These are phyloP conservation scores for Heliconius melpomene DNA, from an alignment of 1,140 invertebrate species.

Conservation along the genomic window DNA sequence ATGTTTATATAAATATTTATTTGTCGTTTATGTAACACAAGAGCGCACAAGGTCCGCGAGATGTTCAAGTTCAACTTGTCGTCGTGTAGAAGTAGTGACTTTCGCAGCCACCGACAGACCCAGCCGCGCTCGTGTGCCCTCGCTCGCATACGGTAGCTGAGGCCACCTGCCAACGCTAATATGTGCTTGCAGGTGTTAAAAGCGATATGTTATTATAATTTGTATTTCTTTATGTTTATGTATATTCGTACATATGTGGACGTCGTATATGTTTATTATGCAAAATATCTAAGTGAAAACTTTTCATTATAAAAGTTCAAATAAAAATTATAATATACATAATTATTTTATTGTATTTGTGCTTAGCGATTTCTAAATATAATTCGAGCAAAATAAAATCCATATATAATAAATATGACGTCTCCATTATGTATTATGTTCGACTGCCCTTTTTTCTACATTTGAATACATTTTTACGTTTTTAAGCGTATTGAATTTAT, in stretches of 20 bases:
- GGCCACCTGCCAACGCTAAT: constrained; percentile 17
- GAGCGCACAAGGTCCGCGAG: constrained; percentile 39
- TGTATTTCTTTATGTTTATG: background rate
- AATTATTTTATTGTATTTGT: background rate
- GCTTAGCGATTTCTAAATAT: background rate
- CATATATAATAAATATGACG: background rate
- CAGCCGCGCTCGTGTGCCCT: constrained; percentile 46
- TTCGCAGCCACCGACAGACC: constrained; percentile 46
- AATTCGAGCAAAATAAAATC: background rate
- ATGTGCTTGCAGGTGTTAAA: background rate
- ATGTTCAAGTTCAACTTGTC: constrained; percentile 66
- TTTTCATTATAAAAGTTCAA: too few species aligned
- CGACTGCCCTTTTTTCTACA: background rate
- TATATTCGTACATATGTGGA: background rate
- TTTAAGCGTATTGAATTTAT: constrained; percentile 16
- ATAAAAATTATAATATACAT: background rate
- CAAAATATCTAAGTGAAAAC: background rate
- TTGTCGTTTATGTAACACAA: constrained; percentile 13
- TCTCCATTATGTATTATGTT: background rate
- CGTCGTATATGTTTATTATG: background rate
- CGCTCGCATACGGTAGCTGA: constrained; percentile 36
- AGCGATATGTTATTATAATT: background rate
- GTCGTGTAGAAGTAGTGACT: constrained; percentile 52
- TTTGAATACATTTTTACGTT: background rate
- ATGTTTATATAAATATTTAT: constrained; percentile 10